These are phyloP conservation scores for Labeo catla DNA, from an alignment of 2,113 vertebrate species.

Conservation along the genomic window DNA sequence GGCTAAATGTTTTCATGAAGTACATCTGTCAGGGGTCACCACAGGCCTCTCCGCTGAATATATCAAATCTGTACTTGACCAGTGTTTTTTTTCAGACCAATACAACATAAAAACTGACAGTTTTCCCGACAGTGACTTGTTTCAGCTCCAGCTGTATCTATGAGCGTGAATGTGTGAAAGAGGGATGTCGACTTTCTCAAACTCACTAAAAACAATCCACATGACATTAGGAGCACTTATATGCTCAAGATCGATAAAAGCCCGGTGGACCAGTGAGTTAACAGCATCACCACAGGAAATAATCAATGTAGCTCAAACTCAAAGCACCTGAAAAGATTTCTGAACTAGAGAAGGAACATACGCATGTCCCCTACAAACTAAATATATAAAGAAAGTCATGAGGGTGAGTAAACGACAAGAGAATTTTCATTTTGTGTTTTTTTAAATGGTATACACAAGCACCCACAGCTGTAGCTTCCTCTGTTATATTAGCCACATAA, in stretches of 20 bases:
- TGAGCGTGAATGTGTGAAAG: slow-evolving; percentile 27
- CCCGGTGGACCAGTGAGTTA: slow-evolving; percentile 11
- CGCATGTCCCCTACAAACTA: not conserved
- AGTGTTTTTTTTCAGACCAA: not conserved
- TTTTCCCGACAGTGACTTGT: slow-evolving; percentile 34
- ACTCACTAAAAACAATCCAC: slow-evolving; percentile 5
- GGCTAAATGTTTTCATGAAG: slow-evolving; percentile 52
- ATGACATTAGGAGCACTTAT: slow-evolving; percentile 10
- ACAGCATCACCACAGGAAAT: slow-evolving; percentile 30
- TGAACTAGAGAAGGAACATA: not conserved
- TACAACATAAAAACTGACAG: slow-evolving; percentile 22
- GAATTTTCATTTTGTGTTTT: not conserved
- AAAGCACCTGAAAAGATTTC: slow-evolving; percentile 11
- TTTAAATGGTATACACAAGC: not conserved
- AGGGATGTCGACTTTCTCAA: slow-evolving; percentile 16
- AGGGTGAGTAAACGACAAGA: not conserved
- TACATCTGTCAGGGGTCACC: slow-evolving; percentile 44
- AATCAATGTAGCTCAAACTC: slow-evolving; percentile 33
- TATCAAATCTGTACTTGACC: not conserved
- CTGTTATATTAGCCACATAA: not conserved
- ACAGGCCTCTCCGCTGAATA: slow-evolving; percentile 11
- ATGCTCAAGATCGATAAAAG: slow-evolving; percentile 25
- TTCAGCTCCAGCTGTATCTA: not conserved
- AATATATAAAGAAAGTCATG: not conserved
- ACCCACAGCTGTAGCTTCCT: not conserved